Evolutionary conservation across 2,113 vertebrate species (phyloP).

Genomic region (Mormyrus lacerda): DNA sequence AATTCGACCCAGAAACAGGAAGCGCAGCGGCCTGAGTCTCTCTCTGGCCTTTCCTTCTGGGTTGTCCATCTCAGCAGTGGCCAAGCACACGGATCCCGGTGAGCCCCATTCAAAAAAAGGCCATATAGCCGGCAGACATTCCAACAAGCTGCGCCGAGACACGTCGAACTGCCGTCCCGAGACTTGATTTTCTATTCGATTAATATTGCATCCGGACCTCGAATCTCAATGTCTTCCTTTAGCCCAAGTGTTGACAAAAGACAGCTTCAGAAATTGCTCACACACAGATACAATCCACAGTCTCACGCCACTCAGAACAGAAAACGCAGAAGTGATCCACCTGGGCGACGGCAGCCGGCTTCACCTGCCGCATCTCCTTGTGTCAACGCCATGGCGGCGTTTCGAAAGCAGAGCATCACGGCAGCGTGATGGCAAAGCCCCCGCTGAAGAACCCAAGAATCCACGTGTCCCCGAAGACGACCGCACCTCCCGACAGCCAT

Average conservation of each 20-base stretch:
- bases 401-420: not conserved
- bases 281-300: not conserved
- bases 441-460: not conserved
- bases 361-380: not conserved
- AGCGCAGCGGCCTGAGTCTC: not conserved
- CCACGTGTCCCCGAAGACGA: not conserved
- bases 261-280: not conserved
- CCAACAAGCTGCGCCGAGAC: not conserved
- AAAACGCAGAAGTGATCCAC: too few relatives aligned
- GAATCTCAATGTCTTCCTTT: not conserved
- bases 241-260: not conserved
- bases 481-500: not conserved
- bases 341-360: not conserved
- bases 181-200: not conserved
- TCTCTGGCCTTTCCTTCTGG: not conserved
- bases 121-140: not conserved
- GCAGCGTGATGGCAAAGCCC: not conserved
- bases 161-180: not conserved
- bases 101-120: not conserved
- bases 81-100: not conserved
- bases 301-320: not conserved
- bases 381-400: not conserved
- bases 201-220: not conserved
- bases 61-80: not conserved
- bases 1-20: constrained; percentile 30